These are phyloP conservation scores for Hippocampus mohnikei DNA, from an alignment of 2,113 vertebrate genomes.

Conservation along the genomic window DNA sequence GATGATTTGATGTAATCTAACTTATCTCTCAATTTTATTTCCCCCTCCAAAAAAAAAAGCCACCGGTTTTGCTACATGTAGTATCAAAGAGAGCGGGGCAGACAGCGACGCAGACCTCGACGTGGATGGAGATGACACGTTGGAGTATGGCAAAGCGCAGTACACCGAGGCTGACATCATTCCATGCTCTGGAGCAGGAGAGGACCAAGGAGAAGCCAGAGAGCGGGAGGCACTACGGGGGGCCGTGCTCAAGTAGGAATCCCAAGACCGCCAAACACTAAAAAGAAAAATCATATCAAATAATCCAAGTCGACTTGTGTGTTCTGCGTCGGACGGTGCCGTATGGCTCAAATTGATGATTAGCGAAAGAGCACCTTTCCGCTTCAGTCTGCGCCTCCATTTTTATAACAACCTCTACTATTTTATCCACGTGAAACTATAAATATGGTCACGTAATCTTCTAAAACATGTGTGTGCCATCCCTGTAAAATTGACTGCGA, in stretches of 20 bases:
- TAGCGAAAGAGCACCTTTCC: too few species aligned
- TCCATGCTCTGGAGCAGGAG: slow-evolving; percentile 94
- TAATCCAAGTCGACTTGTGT: too few species aligned
- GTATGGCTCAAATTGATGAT: too few species aligned
- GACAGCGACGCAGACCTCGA: slow-evolving; percentile 97
- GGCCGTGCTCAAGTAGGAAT: slow-evolving; percentile 92
- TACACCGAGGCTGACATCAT: slow-evolving; percentile 98
- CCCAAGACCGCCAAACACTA: neutral
- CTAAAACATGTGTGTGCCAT: too few species aligned
- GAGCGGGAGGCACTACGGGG: slow-evolving; percentile 95
- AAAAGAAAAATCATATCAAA: too few species aligned
- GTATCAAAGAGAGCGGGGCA: slow-evolving; percentile 90
- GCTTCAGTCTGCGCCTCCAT: too few species aligned
- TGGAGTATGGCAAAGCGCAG: slow-evolving; percentile 98
- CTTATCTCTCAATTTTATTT: neutral
- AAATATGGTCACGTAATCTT: too few species aligned
- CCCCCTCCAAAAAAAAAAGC: slow-evolving; percentile 59
- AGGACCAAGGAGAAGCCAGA: slow-evolving; percentile 96
- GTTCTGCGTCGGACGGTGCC: too few species aligned
- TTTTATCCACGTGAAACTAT: too few species aligned
- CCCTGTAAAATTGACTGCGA: too few species aligned
- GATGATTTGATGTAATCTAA: neutral
- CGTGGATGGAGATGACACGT: slow-evolving; percentile 96
- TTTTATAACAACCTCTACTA: too few species aligned
- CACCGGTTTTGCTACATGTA: slow-evolving; percentile 95